phyloP scores from a whole-genome alignment of 2,797 vertebrate species.

The Micropoecilia bifurca region DNA sequence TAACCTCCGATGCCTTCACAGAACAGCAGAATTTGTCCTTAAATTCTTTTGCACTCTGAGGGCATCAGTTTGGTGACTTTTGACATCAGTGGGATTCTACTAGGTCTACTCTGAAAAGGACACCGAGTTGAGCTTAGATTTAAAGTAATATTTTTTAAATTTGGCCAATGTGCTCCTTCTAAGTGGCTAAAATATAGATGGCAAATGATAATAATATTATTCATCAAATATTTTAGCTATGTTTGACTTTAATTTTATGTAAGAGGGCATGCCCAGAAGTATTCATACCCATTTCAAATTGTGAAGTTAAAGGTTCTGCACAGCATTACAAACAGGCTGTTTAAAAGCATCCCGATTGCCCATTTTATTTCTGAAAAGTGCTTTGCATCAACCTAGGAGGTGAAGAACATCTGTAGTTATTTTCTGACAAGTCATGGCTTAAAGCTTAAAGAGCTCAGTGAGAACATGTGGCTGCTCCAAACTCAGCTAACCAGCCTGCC shows the following conservation, averaged over 20 bases:
- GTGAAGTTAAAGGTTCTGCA: background rate
- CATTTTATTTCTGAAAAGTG: background rate
- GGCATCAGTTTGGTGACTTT: background rate
- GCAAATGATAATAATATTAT: background rate
- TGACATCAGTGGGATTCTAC: background rate
- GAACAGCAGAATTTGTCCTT: background rate
- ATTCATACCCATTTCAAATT: background rate
- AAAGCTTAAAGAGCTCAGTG: background rate
- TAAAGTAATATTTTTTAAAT: background rate
- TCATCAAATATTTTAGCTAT: background rate
- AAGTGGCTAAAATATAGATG: background rate
- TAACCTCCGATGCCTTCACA: background rate
- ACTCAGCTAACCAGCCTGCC: background rate
- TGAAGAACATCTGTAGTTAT: background rate
- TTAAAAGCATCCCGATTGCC: background rate
- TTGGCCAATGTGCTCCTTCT: background rate
- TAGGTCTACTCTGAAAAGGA: background rate
- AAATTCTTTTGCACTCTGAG: background rate
- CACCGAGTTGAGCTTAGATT: background rate
- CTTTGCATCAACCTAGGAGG: background rate
- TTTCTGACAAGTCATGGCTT: background rate
- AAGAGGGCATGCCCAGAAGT: background rate
- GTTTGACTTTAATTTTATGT: background rate
- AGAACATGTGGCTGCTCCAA: background rate
- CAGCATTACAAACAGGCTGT: background rate